Base-by-base conservation (phyloP, 2,888 invertebrate species). In the Tillus elongatus region DNA sequence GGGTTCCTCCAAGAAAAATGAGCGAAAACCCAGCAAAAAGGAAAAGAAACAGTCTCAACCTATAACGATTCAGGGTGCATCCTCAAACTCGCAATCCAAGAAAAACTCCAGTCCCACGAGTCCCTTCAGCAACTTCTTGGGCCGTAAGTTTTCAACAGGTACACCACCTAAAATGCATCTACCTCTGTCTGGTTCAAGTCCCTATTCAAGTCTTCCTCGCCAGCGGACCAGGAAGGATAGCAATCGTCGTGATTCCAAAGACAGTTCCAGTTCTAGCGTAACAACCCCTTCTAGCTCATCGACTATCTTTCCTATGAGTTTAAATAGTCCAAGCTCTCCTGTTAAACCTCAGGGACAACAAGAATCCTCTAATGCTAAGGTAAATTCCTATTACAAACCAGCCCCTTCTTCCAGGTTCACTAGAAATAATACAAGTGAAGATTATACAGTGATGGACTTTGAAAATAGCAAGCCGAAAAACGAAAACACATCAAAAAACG, bases 261-360 rank as follows among this genome's bases (percentile, higher is more conserved):
- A 65, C 37, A 57, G 59, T 6, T 60, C 59, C 42, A 60, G 61
- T 2, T 59, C 64, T 42, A 63, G 69, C 2, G 74, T 76, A 1
- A 74, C 74, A 1, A 73, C 74, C 2, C 76, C 77, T 30, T 76
- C 71, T 2, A 69, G 69, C 38, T 63, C 75, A 3, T 72, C 73
- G 37, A 76, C 79, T 0, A 74, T 81, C 41, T 82, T 82, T 58
- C 79, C 81, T 1, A 70, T 81, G 51, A 78, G 75, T 41, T 60
- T 79, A 30, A 79, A 79, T 56, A 78, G 79, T 46, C 80, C 80
- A 1, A 72, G 74, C 10, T 77, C 78, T 2, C 79, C 79, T 0
- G 67, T 71, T 13, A 75, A 74, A 44, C 57, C 65, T 1, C 64
- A 67, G 33, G 60, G 66, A 45, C 45, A 31, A 43, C 50, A 35